Conservation (phyloP, 2,113 vertebrate genomes). For the Probosciger aterrimus region DNA sequence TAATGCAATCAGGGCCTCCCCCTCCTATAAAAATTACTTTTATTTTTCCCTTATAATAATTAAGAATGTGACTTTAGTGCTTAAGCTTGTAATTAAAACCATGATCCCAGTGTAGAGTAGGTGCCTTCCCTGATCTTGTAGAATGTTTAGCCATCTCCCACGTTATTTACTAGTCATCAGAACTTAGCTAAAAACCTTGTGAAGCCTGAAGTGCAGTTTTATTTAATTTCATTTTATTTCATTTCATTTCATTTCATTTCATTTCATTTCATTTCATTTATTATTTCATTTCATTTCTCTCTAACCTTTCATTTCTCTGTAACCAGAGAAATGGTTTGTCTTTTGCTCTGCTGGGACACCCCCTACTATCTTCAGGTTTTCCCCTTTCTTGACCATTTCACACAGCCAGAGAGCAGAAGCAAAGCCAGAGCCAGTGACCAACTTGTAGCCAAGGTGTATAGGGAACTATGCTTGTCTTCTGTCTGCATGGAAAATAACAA, state of each 20-base stretch:
- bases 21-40: not conserved
- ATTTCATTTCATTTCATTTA: not conserved
- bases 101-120: not conserved
- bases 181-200: not conserved
- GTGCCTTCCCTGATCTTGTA: not conserved
- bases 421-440: not conserved
- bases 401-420: not conserved
- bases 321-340: not conserved
- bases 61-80: not conserved
- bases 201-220: not conserved
- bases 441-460: not conserved
- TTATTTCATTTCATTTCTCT: not conserved
- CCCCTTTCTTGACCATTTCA: not conserved
- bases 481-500: not conserved
- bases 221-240: not conserved
- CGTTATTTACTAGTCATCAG: not conserved
- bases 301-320: not conserved
- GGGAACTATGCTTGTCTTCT: not conserved
- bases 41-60: not conserved
- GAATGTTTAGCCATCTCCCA: not conserved
- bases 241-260: not conserved
- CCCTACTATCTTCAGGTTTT: not conserved
- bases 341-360: not conserved
- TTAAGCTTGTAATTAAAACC: not conserved
- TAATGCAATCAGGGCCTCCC: not conserved